A percentile compares a stretch with the other conserved stretches of the same genome.
phyloP scores from a whole-genome alignment of 2,888 invertebrate species.

The Homarus gammarus region DNA sequence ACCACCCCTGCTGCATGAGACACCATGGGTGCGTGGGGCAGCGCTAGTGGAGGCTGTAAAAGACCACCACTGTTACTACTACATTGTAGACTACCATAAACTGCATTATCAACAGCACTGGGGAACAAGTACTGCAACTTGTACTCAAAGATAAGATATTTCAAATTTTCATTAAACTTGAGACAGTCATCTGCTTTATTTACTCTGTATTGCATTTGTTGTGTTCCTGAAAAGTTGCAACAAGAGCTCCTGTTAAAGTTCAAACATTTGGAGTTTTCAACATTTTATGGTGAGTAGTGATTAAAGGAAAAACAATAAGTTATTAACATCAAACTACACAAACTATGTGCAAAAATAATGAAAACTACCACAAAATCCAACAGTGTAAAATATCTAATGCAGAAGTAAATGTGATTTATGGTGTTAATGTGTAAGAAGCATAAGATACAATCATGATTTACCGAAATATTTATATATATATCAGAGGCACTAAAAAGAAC shows the following conservation, averaged over 20 bases:
- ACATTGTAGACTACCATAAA: not conserved
- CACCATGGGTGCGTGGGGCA: conserved; percentile 75
- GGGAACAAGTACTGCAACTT: no score
- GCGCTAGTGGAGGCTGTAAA: conserved; percentile 69
- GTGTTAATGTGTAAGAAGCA: not conserved
- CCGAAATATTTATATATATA: not conserved
- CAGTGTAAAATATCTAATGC: not conserved
- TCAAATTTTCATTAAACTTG: not conserved
- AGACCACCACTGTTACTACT: conserved; percentile 14
- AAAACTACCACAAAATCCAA: conserved; percentile 8
- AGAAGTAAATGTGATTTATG: conserved; percentile 1
- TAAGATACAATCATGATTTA: not conserved
- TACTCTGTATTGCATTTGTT: not conserved
- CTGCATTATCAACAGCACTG: no score
- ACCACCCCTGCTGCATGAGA: conserved; percentile 79
- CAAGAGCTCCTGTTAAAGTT: no score
- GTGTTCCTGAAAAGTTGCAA: no score
- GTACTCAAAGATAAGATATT: not conserved
- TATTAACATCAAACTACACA: conserved; percentile 15
- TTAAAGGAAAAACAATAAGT: not conserved
- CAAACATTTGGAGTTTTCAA: not conserved
- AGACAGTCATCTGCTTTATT: not conserved
- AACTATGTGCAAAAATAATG: conserved; percentile 12
- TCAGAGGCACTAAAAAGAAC: no score
- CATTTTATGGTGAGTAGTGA: not conserved